A percentile compares a stretch with the other conserved stretches of the same genome.
These are phyloP conservation scores for Sterrhoptilus dennistouni DNA, from an alignment of 2,113 vertebrate genomes.

Conservation along the genomic window DNA sequence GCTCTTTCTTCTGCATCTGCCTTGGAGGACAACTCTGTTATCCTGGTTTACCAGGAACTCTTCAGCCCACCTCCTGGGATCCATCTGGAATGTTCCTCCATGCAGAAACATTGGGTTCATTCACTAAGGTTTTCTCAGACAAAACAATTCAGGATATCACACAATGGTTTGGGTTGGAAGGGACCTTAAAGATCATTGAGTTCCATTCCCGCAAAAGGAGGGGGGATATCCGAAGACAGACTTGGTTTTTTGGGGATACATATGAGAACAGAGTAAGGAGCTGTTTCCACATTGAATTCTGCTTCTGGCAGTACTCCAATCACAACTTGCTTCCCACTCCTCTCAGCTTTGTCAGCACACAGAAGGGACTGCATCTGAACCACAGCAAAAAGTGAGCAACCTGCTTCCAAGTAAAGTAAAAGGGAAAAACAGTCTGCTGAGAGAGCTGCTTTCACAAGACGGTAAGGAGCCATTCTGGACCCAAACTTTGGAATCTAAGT, in stretches of 20 bases:
- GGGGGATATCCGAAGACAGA: background rate
- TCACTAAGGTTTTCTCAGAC: background rate
- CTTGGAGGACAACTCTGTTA: background rate
- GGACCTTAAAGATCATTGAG: background rate
- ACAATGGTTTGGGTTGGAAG: background rate
- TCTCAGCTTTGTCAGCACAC: background rate
- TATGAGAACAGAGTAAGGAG: background rate
- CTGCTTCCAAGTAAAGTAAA: background rate
- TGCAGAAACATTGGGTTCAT: background rate
- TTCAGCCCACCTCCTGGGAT: background rate
- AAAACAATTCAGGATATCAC: background rate
- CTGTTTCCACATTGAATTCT: background rate
- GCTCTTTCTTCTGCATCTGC: background rate
- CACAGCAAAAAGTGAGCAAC: background rate
- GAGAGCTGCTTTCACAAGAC: background rate
- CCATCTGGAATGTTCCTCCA: background rate
- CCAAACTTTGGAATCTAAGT: background rate
- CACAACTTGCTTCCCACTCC: background rate
- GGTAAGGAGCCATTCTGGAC: background rate
- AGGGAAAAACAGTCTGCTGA: background rate
- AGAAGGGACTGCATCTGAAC: background rate
- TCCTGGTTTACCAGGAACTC: background rate
- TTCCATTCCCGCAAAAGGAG: background rate
- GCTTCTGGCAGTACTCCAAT: background rate
- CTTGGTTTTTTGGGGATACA: fast-evolving